These are phyloP conservation scores for Caenorhabditis angaria DNA, from an alignment of 2,888 invertebrate genomes.

Conservation along the genomic window DNA sequence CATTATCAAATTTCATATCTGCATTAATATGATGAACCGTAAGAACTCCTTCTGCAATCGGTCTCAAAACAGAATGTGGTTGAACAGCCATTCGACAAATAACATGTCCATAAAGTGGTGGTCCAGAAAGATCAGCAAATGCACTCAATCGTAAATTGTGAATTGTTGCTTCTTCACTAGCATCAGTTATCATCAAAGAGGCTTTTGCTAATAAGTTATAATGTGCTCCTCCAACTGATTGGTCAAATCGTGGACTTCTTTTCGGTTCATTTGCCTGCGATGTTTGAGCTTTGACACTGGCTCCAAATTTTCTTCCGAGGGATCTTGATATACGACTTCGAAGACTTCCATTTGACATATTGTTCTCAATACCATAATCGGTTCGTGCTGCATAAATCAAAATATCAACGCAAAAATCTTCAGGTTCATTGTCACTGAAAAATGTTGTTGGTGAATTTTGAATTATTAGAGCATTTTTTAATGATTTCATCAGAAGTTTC, in stretches of 20 bases:
- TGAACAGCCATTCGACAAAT: slow-evolving; percentile 54
- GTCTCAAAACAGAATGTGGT: slow-evolving; percentile 51
- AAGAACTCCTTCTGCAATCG: slow-evolving; percentile 52
- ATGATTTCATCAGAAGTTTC: background rate
- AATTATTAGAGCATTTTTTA: background rate
- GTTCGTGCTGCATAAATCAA: slow-evolving; percentile 52
- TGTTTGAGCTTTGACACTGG: slow-evolving; percentile 36
- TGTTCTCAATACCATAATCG: slow-evolving; percentile 39
- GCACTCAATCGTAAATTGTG: slow-evolving; percentile 55
- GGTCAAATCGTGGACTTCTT: slow-evolving; percentile 25
- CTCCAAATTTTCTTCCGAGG: slow-evolving; percentile 55
- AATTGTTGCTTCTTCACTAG: slow-evolving; percentile 53
- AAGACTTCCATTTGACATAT: slow-evolving; percentile 43
- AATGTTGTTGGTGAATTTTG: background rate
- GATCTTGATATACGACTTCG: slow-evolving; percentile 52
- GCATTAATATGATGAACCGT: slow-evolving; percentile 47
- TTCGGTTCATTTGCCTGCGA: slow-evolving; percentile 17
- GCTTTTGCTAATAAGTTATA: slow-evolving; percentile 55
- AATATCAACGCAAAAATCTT: slow-evolving; percentile 55
- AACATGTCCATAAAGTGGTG: slow-evolving; percentile 57
- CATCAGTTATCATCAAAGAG: slow-evolving; percentile 49
- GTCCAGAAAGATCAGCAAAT: slow-evolving; percentile 56
- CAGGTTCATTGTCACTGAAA: slow-evolving; percentile 53
- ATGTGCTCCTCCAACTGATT: slow-evolving; percentile 44
- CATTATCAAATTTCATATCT: slow-evolving; percentile 37